Evolutionary conservation across 2,888 invertebrate species (phyloP), one percentile per base, ranked within the genome.

Genomic region (Polyploca ridens): DNA sequence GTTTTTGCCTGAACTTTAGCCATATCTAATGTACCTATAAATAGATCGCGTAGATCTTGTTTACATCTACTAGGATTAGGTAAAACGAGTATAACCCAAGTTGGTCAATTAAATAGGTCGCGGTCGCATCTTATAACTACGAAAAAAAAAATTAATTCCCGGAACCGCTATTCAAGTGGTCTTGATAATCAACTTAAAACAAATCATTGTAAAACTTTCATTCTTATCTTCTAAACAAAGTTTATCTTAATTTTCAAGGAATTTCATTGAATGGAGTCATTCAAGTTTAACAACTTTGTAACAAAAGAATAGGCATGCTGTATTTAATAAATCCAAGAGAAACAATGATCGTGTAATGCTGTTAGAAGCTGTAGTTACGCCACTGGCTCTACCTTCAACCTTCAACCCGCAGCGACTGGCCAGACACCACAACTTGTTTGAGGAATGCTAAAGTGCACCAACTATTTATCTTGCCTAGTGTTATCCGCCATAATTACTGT

Each of bases 371-470:
- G 33, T 57, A 60, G 63, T 69, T 71, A 65, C 71, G 67, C 69
- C 66, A 72, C 57, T 65, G 65, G 62, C 64, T 64, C 62, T 68
- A 69, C 70, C 65, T 76, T 66, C 74, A 88, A 81, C 89, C 90
- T 89, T 89, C 89, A 84, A 82, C 81, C 67, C 76, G 62, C 69
- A 75, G 83, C 75, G 79, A 86, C 75, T 77, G 85, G 83, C 77
- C 78, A 77, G 75, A 68, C 73, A 73, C 72, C 68, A 73, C 75
- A 54, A 54, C 65, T 68, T 77, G 74, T 74, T 66, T 69, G 69
- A 69, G 86, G 87, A 85, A 90, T 90, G 84, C 78, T 69, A 84
- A 82, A 85, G 83, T 79, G 77, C 74, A 75, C 73, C 71, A 77
- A 70, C 74, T 66, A 81, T 84, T 84, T 7, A 85, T 79, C 72